Percentiles rank a stretch among this genome's conserved stretches.
phyloP scores from a whole-genome alignment of 2,888 invertebrate species.

The Scrobipalpa atriplicella region DNA sequence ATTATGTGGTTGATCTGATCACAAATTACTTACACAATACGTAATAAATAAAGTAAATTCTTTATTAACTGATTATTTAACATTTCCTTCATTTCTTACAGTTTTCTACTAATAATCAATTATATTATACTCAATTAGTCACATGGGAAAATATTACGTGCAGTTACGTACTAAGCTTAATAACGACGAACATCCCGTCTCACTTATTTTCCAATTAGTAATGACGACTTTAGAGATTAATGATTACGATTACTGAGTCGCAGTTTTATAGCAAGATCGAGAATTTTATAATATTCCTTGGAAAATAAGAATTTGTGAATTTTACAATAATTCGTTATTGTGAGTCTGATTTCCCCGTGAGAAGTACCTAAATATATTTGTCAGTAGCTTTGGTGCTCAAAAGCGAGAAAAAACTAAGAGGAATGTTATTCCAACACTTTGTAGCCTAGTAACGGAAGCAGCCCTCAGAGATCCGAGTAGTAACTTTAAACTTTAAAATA shows the following conservation, averaged over 20 bases:
- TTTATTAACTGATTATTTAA: conserved; percentile 1
- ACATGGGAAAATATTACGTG: conserved; percentile 13
- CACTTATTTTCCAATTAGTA: conserved; percentile 69
- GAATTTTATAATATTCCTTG: not conserved
- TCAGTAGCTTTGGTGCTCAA: no score
- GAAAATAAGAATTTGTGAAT: not conserved
- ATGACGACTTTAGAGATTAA: conserved; percentile 64
- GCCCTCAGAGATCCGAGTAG: no score
- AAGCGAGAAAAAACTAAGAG: no score
- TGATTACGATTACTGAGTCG: conserved; percentile 51
- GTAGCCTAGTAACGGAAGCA: no score
- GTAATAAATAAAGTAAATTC: no score
- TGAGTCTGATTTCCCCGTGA: no score
- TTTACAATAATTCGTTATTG: not conserved
- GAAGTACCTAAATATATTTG: no score
- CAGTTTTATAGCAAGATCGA: not conserved
- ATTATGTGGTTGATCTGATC: no score
- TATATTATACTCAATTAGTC: conserved; percentile 11
- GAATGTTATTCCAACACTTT: no score
- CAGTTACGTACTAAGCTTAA: conserved; percentile 37
- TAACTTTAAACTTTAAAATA: no score
- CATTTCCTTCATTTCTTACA: not conserved
- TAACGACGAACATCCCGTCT: conserved; percentile 51
- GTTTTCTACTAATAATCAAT: conserved; percentile 9
- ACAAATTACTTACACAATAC: no score